These are phyloP conservation scores for Paragorgia papillata DNA, from an alignment of 92 coral and sea anemone species.

Conservation along the genomic window DNA sequence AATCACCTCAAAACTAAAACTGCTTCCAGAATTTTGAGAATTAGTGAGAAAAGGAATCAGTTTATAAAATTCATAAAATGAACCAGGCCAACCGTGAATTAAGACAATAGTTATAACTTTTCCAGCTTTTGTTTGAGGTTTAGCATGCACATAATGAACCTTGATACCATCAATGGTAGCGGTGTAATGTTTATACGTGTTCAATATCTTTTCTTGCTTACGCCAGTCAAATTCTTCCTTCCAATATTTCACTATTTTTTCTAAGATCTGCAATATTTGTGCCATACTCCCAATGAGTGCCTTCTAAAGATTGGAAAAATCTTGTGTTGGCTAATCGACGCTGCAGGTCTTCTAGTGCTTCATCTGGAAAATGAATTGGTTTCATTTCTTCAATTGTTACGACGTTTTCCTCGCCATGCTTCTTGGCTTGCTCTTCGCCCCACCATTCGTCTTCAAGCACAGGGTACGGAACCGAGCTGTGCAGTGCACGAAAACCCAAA, in stretches of 20 bases:
- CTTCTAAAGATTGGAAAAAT: constrained; percentile 71
- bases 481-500: constrained; percentile 19
- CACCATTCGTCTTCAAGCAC: constrained; percentile 67
- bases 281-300: constrained; percentile 87
- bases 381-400: constrained; percentile 52
- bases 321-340: constrained; percentile 70
- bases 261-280: constrained; percentile 64
- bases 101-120: constrained; percentile 73
- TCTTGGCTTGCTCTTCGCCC: constrained; percentile 50
- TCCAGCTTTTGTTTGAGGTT: constrained; percentile 64
- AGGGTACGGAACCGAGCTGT: constrained; percentile 2
- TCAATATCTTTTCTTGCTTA: constrained; percentile 67
- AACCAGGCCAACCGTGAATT: constrained; percentile 99
- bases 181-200: constrained; percentile 67
- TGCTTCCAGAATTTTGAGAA: constrained; percentile 37
- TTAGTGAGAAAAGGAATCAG: constrained; percentile 64
- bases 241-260: constrained; percentile 71
- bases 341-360: constrained; percentile 66
- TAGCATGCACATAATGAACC: constrained; percentile 78
- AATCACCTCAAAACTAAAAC: constrained; percentile 73
- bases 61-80: constrained; percentile 88
- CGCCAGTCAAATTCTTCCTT: constrained; percentile 75
- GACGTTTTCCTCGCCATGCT: constrained; percentile 40
- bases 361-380: constrained; percentile 53
- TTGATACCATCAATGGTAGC: constrained; percentile 76